phyloP scores from a whole-genome alignment of 2,113 vertebrate species.

The Haemorhous mexicanus region DNA sequence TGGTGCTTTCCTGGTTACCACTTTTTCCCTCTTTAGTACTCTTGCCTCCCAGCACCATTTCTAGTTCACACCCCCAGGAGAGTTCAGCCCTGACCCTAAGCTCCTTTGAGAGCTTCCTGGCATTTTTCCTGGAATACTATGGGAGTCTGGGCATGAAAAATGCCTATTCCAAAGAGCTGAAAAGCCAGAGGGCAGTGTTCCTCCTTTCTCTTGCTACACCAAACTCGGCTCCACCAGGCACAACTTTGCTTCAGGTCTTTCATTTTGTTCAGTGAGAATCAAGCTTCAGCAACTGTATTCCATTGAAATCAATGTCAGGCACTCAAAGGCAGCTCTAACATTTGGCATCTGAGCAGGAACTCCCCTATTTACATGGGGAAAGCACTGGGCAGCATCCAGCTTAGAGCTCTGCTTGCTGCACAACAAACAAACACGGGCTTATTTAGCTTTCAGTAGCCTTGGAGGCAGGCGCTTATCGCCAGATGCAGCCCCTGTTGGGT shows the following conservation, averaged over 20 bases:
- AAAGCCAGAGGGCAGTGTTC: slow-evolving; percentile 45
- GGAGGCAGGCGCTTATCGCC: background rate
- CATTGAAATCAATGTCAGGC: background rate
- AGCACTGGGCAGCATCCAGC: background rate
- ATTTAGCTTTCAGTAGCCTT: slow-evolving; percentile 24
- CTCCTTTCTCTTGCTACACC: background rate
- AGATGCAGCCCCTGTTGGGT: background rate
- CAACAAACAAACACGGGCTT: background rate
- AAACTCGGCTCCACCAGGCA: background rate
- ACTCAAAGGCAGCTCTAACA: background rate
- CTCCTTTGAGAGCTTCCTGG: background rate
- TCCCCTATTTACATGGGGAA: background rate
- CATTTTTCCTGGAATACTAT: background rate
- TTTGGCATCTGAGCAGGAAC: background rate
- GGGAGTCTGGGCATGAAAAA: background rate
- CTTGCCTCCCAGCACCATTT: background rate
- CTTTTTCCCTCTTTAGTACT: background rate
- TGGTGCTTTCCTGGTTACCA: background rate
- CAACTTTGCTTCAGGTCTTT: background rate
- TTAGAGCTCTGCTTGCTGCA: background rate
- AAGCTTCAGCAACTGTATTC: background rate
- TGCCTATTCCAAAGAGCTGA: background rate
- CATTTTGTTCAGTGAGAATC: background rate
- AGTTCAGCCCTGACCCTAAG: background rate
- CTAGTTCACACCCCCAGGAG: background rate